Evolutionary conservation across 2,113 vertebrate genomes (phyloP), one percentile per base, ranked within the genome.

Genomic region (Nematolebias whitei): DNA sequence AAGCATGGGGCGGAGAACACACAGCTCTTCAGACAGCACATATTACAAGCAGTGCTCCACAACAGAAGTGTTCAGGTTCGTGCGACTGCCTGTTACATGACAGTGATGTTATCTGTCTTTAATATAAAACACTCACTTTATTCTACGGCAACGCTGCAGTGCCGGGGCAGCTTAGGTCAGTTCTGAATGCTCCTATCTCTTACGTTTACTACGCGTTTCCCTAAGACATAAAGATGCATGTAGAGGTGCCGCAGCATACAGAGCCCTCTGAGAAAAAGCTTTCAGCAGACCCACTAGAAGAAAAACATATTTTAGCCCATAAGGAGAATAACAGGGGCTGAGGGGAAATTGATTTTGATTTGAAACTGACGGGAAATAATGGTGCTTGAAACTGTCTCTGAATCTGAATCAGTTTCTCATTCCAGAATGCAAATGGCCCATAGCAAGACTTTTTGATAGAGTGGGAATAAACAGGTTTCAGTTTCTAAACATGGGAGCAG

Each of bases 301-400:
- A 57, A 71, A 78, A 74, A 49, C 79, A 83, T 79, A 80, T 84
- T 84, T 83, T 57, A 76, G 45, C 59, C 72, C 45, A 53, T 51
- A 65, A 84, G 61, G 68, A 82, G 69, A 83, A 84, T 74, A 85
- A 77, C 80, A 57, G 68, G 71, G 59, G 74, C 58, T 35, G 55
- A 7, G 32, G 32, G 71, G 80, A 71, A 82, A 88, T 84, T 84
- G 81, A 89, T 90, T 85, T 89, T 73, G 81, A 87, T 86, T 86
- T 84, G 76, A 85, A 88, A 83, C 74, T 88, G 74, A 73, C 50
- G 7, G 82, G 63, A 76, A 80, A 89, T 89, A 82, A 87, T 85
- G 66, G 59, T 68, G 65, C 82, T 85, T 76, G 55, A 81, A 71
- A 68, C 74, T 59, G 65, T 76, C 73, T 53, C 74, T 68, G 67